Conservation (phyloP, 2,888 invertebrate species). For the Aethes cnicana region DNA sequence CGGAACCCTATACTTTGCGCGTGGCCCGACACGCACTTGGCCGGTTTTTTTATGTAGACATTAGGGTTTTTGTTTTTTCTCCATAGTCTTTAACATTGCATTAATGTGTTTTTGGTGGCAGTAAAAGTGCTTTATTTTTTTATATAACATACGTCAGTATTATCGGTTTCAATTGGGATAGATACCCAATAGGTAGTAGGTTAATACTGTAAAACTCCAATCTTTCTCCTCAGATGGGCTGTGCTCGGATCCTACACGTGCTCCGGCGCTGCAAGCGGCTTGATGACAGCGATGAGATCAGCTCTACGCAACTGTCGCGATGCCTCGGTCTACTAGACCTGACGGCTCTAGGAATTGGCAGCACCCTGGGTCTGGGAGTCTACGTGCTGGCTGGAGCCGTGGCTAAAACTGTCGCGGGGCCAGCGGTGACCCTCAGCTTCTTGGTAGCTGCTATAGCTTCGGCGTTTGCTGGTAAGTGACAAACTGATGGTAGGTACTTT, state of each 20-base stretch:
- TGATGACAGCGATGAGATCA: constrained; percentile 56
- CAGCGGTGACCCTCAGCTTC: constrained; percentile 95
- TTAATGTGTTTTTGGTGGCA: no score
- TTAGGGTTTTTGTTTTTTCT: no score
- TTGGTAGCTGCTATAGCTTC: constrained; percentile 96
- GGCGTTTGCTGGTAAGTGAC: constrained; percentile 90
- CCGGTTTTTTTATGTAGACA: no score
- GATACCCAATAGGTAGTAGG: no score
- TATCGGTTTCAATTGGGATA: no score
- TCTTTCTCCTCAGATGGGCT: constrained; percentile 59
- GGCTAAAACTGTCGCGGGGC: constrained; percentile 93
- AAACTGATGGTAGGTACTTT: neutral
- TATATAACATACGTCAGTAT: no score
- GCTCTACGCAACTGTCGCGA: constrained; percentile 76
- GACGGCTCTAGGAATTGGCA: constrained; percentile 93
- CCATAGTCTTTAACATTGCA: no score
- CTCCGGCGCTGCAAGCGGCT: constrained; percentile 77
- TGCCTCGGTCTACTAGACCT: constrained; percentile 92
- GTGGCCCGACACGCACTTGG: no score
- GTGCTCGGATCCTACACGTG: constrained; percentile 52
- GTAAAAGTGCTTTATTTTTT: no score
- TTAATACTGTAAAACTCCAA: no score
- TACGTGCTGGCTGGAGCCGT: constrained; percentile 96
- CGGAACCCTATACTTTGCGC: no score
- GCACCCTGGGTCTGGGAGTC: constrained; percentile 95